Conservation (phyloP, 2,113 vertebrate genomes). For the Nycticebus coucang region DNA sequence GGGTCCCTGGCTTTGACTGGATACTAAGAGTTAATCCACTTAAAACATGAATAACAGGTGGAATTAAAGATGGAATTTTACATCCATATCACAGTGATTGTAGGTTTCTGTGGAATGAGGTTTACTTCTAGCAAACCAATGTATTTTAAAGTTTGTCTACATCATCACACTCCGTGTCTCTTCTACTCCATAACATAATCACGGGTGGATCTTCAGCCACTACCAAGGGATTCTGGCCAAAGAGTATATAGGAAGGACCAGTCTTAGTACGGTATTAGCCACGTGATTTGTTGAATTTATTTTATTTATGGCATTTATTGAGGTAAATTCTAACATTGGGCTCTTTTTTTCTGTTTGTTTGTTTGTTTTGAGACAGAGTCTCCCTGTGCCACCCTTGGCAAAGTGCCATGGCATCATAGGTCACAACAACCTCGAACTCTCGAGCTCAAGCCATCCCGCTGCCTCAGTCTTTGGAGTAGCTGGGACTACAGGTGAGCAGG, state of each 20-base stretch:
- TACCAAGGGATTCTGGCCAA: neutral
- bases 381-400: no score
- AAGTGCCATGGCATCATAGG: no score
- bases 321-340: neutral
- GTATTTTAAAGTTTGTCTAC: no score
- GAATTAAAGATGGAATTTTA: neutral
- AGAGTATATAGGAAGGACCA: accelerated
- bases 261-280: accelerated
- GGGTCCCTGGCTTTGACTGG: neutral
- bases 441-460: no score
- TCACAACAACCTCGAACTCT: no score
- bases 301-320: neutral
- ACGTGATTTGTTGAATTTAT: neutral
- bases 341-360: neutral
- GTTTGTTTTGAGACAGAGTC: no score
- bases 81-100: accelerated
- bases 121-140: neutral
- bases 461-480: no score
- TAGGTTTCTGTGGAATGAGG: neutral
- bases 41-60: accelerated
- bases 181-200: neutral
- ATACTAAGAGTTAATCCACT: no score
- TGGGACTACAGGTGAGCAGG: no score
- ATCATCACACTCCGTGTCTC: neutral
- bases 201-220: neutral